Conservation (phyloP, 2,888 invertebrate species). For the Andrena bucephala region DNA sequence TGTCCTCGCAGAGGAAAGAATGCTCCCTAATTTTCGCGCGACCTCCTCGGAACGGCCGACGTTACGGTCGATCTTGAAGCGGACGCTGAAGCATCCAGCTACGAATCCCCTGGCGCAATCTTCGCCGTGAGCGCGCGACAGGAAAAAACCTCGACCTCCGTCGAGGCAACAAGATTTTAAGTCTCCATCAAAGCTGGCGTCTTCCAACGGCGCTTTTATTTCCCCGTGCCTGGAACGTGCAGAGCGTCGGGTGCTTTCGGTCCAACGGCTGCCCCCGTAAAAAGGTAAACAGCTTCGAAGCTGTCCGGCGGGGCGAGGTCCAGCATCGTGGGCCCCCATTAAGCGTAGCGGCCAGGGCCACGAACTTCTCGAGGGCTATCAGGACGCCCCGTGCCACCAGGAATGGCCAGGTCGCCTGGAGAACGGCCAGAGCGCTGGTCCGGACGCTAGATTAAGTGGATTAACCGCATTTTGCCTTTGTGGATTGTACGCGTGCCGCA, state of each 20-base stretch:
- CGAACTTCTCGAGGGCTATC: slow-evolving; percentile 2
- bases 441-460: slow-evolving; percentile 65
- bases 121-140: not conserved
- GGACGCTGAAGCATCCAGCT: not conserved
- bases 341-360: slow-evolving; percentile 5
- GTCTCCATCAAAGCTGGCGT: slow-evolving; percentile 34
- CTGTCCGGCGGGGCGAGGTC: slow-evolving; percentile 3
- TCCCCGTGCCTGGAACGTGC: not conserved
- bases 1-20: not conserved
- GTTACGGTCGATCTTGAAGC: not conserved
- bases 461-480: slow-evolving; percentile 57
- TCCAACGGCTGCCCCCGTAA: slow-evolving; percentile 15
- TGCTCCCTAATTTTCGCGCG: not conserved
- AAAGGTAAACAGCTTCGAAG: slow-evolving; percentile 18
- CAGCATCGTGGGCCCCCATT: slow-evolving; percentile 22
- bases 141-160: not conserved
- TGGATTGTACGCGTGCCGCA: slow-evolving; percentile 38
- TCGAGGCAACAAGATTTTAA: slow-evolving; percentile 33
- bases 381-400: not conserved
- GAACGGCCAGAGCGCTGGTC: slow-evolving; percentile 50
- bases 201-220: slow-evolving; percentile 25
- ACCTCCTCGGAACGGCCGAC: not conserved
- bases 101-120: slow-evolving; percentile 11
- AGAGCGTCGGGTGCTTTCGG: not conserved
- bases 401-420: slow-evolving; percentile 41